Conservation (phyloP, 2,797 vertebrate species). For the Mastacembelus armatus region DNA sequence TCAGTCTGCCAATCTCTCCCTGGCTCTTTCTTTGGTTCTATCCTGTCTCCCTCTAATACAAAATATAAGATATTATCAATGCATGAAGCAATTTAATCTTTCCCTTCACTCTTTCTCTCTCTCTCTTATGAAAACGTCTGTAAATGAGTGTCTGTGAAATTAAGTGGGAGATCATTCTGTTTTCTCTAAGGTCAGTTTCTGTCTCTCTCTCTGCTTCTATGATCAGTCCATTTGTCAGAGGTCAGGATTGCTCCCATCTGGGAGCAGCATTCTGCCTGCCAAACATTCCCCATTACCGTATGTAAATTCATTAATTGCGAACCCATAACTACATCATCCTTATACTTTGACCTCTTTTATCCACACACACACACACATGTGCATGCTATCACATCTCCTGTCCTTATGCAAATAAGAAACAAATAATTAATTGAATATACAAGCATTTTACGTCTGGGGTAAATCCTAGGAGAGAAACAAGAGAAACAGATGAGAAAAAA, state of each 20-base stretch:
- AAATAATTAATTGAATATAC: conserved; percentile 57
- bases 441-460: conserved; percentile 50
- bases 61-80: conserved; percentile 84
- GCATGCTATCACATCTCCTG: conserved; percentile 15
- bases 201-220: conserved; percentile 49
- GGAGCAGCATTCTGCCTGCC: conserved; percentile 63
- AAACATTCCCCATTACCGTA: conserved; percentile 79
- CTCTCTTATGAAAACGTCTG: conserved; percentile 76
- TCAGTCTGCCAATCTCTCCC: conserved; percentile 60
- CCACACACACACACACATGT: conserved; percentile 16
- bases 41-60: conserved; percentile 65
- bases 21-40: conserved; percentile 36
- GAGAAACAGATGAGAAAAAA: conserved; percentile 32
- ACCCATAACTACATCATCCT: conserved; percentile 68
- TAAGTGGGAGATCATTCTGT: conserved; percentile 71
- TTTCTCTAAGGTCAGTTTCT: conserved; percentile 68
- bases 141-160: conserved; percentile 81
- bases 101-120: conserved; percentile 60
- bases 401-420: conserved; percentile 55
- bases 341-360: conserved; percentile 67
- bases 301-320: conserved; percentile 82
- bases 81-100: conserved; percentile 82
- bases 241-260: conserved; percentile 69
- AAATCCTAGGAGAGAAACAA: conserved; percentile 56
- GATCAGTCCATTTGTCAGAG: conserved; percentile 78